Evolutionary conservation across 2,113 vertebrate species (phyloP).

Genomic region (Melospiza melodia): DNA sequence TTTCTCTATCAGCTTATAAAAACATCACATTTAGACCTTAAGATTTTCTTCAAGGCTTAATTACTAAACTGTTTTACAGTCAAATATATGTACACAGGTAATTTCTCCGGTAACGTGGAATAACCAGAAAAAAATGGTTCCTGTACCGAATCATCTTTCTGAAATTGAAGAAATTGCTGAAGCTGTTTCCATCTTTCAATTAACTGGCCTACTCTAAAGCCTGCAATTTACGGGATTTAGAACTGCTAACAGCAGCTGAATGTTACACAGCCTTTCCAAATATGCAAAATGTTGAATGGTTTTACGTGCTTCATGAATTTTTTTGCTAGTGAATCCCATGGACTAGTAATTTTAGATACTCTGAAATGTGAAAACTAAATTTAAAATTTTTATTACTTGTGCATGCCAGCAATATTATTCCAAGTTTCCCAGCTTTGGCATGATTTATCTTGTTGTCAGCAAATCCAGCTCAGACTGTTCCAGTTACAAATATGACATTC

Average conservation of each 20-base stretch:
- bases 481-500: background rate
- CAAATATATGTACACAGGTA: background rate
- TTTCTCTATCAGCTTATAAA: background rate
- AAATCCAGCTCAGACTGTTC: background rate
- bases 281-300: background rate
- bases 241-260: background rate
- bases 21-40: background rate
- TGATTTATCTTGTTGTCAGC: background rate
- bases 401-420: background rate
- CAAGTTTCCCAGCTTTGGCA: background rate
- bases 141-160: background rate
- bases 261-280: background rate
- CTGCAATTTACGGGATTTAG: background rate
- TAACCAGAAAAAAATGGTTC: background rate
- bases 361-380: background rate
- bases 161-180: background rate
- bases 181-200: background rate
- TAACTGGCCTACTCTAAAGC: background rate
- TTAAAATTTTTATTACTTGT: background rate
- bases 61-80: background rate
- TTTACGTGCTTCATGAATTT: background rate
- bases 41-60: background rate
- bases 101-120: background rate
- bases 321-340: background rate
- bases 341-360: background rate